Percentiles rank a stretch among this genome's conserved stretches.
Evolutionary conservation across 2,113 vertebrate genomes (phyloP).

Genomic region (Uria aalge): DNA sequence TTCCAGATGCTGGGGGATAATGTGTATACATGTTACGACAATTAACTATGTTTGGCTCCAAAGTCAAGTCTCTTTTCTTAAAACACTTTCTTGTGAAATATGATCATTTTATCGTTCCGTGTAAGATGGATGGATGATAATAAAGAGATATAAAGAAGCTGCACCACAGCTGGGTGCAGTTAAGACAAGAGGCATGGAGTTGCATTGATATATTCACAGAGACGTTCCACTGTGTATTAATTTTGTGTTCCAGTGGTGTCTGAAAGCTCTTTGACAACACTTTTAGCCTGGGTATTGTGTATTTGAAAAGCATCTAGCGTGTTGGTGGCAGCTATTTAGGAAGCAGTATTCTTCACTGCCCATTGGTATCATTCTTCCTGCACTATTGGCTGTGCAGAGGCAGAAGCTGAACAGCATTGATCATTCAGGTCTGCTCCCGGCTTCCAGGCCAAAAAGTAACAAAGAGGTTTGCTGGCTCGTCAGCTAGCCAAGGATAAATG

Average conservation of each 20-base stretch:
- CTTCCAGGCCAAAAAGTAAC: slow-evolving; percentile 3
- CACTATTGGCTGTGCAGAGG: not conserved
- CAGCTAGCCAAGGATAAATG: not conserved
- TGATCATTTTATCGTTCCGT: not conserved
- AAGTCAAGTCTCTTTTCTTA: not conserved
- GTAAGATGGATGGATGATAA: not conserved
- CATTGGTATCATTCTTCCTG: not conserved
- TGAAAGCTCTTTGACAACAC: not conserved
- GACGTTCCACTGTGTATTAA: not conserved
- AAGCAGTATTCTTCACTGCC: not conserved
- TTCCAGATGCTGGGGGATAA: not conserved
- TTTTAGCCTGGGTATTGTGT: not conserved
- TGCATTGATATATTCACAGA: not conserved
- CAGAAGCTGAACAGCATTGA: not conserved
- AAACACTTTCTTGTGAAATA: not conserved
- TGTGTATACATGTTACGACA: not conserved
- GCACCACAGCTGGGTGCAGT: not conserved
- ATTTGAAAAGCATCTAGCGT: not conserved
- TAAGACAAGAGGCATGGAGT: not conserved
- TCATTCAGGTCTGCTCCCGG: not conserved
- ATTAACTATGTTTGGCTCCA: not conserved
- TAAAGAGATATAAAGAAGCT: not conserved
- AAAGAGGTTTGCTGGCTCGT: slow-evolving; percentile 12
- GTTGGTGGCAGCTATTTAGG: slow-evolving; percentile 15
- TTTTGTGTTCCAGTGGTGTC: not conserved